Percentiles rank a stretch among this genome's conserved stretches.
phyloP scores from a whole-genome alignment of 2,113 vertebrate species.

The Chunga burmeisteri region DNA sequence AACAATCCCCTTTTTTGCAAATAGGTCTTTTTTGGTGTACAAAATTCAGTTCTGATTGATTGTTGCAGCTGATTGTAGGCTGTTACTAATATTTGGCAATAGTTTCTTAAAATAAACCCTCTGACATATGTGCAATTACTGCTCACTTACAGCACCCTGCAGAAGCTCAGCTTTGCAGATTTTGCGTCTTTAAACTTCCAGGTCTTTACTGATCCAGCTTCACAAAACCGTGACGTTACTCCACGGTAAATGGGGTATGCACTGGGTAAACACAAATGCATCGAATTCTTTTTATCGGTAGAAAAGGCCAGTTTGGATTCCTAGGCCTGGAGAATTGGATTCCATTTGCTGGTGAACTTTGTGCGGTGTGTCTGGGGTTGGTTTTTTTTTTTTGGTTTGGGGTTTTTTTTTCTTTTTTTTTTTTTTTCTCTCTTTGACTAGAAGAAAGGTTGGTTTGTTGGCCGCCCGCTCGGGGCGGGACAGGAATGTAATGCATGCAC shows the following conservation, averaged over 20 bases:
- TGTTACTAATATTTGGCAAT: not conserved
- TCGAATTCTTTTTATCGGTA: not conserved
- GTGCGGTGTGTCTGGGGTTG: not conserved
- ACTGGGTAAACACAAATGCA: not conserved
- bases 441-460: conserved; percentile 75
- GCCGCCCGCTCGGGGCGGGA: conserved; percentile 63
- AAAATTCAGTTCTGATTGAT: not conserved
- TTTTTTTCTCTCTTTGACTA: not conserved
- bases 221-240: not conserved
- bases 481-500: conserved; percentile 76
- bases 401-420: not conserved
- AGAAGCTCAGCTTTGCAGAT: not conserved
- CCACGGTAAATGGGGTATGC: not conserved
- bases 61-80: not conserved
- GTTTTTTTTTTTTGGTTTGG: too few relatives aligned
- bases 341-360: conserved; percentile 62
- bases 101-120: not conserved
- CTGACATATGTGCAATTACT: not conserved
- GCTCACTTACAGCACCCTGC: not conserved
- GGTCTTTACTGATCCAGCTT: not conserved
- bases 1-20: not conserved
- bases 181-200: not conserved
- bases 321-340: not conserved
- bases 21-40: not conserved
- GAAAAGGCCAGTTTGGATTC: conserved; percentile 16